Conservation (phyloP, 2,888 invertebrate species). For the Drosophila fulvimacula region DNA sequence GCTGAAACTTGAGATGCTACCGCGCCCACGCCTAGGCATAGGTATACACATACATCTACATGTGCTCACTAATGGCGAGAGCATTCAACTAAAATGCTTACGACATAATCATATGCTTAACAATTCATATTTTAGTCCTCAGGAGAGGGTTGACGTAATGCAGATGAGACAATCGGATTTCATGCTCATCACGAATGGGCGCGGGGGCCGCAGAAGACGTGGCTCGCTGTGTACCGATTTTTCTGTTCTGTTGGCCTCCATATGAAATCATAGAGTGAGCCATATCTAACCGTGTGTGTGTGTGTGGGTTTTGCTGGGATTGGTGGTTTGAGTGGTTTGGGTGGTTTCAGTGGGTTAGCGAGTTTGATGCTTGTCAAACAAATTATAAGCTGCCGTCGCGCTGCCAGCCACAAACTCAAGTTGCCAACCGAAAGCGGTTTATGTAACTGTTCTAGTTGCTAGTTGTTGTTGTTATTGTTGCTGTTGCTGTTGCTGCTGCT, state of each 20-base stretch:
- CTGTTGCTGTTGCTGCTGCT: neutral
- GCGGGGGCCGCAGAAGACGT: neutral
- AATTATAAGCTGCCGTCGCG: constrained; percentile 70
- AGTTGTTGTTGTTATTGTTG: constrained; percentile 15
- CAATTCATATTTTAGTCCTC: constrained; percentile 31
- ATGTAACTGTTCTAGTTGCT: constrained; percentile 44
- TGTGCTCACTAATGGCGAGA: constrained; percentile 34
- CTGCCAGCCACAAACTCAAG: constrained; percentile 59
- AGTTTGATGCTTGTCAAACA: constrained; percentile 75
- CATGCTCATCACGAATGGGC: constrained; percentile 13
- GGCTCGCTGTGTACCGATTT: constrained; percentile 35
- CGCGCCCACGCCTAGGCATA: constrained; percentile 7
- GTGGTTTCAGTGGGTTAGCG: constrained; percentile 1
- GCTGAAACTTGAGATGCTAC: constrained; percentile 14
- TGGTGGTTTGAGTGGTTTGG: neutral
- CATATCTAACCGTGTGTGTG: constrained; percentile 8
- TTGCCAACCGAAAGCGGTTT: constrained; percentile 67
- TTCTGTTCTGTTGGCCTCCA: constrained; percentile 41
- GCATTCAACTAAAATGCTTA: constrained; percentile 52
- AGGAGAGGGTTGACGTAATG: constrained; percentile 1
- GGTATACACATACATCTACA: neutral
- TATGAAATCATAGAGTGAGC: constrained; percentile 24
- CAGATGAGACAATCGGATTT: constrained; percentile 49
- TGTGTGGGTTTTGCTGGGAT: neutral
- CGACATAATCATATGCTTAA: constrained; percentile 44